Conservation (phyloP, 2,797 vertebrate species). For the Acanthurus lineatus region DNA sequence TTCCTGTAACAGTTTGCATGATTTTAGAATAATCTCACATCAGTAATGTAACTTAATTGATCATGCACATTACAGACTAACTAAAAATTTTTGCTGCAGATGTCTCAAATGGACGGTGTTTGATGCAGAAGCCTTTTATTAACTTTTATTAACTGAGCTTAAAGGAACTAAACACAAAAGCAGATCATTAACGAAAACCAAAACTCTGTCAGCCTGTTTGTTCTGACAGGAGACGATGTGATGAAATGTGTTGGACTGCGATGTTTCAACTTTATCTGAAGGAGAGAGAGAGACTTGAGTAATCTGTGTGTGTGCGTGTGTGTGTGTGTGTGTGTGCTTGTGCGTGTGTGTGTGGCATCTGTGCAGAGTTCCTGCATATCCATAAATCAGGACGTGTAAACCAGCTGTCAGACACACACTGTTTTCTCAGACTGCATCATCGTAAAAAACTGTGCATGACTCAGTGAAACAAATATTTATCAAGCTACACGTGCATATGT, state of each 20-base stretch:
- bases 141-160: neutral
- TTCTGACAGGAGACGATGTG: neutral
- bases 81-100: no score
- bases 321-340: slow-evolving; percentile 1
- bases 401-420: slow-evolving; percentile 6
- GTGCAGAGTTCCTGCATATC: slow-evolving; percentile 29
- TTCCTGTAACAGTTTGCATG: no score
- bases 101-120: no score
- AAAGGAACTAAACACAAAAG: neutral
- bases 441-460: slow-evolving; percentile 29
- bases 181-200: slow-evolving; percentile 11
- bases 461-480: slow-evolving; percentile 34
- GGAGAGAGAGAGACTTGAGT: neutral
- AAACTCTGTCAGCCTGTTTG: slow-evolving; percentile 10
- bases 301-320: slow-evolving; percentile 7
- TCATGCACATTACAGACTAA: no score
- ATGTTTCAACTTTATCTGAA: slow-evolving; percentile 7
- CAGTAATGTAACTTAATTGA: no score
- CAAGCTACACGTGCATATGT: neutral
- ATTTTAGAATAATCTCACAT: no score
- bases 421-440: slow-evolving; percentile 8
- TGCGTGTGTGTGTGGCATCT: neutral
- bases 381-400: slow-evolving; percentile 23
- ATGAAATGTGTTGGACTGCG: neutral
- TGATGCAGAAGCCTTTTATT: no score